Base-by-base conservation (phyloP, 2,113 vertebrate species). In the Ceyx cyanopectus region DNA sequence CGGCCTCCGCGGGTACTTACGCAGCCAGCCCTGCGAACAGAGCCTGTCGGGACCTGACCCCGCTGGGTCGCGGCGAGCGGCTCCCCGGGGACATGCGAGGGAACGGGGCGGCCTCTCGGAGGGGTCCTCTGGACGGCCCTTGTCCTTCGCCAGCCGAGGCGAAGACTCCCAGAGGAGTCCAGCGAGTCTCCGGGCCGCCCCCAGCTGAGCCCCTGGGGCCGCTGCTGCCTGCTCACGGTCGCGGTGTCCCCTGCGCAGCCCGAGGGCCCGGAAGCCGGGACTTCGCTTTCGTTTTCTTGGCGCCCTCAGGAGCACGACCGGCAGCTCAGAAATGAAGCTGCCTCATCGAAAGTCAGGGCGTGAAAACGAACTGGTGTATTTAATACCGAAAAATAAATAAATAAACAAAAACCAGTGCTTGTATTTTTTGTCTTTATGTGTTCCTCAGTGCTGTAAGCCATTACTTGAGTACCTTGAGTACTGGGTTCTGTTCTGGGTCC, bases 71-170 rank as follows among this genome's bases (percentile, higher is more conserved):
- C 29, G 26, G 2, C 6, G 1, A 12, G 3, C 5, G 5, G 8
- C n/a, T 15, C 7, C 9, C 21, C 15, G 13, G 4, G 1, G 2
- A 16, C 91, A 61, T 74, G 2, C 8, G 34, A 11, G 9, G 14
- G 12, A 2, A 9, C 0, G 3, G 7, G 6, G 21, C 9, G 1
- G 0, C 27, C 26, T 5, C 2, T n/a, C 14, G 3, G 9, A 20
- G 32, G 29, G 46, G 46, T 22, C 14, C 9, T 7, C 1, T 1
- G 3, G 10, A 8, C 40, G 7, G 26, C 17, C 40, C 12, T 29
- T 27, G 17, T 26, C 40, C 14, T 20, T 14, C 60, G 22, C 9
- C 21, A 10, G 40, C 7, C 53, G 20, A 34, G 34, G 34, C 34
- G 34, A 34, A 34, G 34, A 34, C 27, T 43, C 4, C 7, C 8